phyloP scores from a whole-genome alignment of 2,888 invertebrate genomes.

The Mystacides longicornis region DNA sequence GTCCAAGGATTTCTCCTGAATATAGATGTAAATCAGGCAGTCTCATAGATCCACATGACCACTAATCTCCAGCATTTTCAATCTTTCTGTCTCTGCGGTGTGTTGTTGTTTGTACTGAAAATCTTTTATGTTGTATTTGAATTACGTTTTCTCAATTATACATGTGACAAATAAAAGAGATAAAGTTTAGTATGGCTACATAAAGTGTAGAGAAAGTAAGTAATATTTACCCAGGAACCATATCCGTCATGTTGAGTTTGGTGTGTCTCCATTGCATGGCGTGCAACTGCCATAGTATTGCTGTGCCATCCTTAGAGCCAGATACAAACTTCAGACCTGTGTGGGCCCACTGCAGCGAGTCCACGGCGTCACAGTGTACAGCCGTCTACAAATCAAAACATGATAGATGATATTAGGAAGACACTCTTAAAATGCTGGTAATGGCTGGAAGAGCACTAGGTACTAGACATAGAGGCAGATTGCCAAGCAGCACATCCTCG shows the following conservation, averaged over 20 bases:
- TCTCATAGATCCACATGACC: too few species aligned
- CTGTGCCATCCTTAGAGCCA: constrained; percentile 93
- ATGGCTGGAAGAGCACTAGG: too few species aligned
- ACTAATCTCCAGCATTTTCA: too few species aligned
- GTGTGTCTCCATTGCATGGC: constrained; percentile 82
- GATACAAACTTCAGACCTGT: constrained; percentile 81
- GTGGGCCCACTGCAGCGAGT: constrained; percentile 94
- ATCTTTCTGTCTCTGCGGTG: too few species aligned
- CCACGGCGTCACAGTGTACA: constrained; percentile 86
- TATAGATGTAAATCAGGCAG: too few species aligned
- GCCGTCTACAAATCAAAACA: constrained; percentile 50
- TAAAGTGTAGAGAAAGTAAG: too few species aligned
- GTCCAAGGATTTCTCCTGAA: background rate
- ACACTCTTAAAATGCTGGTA: background rate
- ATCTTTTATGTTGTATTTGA: too few species aligned
- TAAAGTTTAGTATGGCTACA: too few species aligned
- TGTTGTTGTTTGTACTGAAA: too few species aligned
- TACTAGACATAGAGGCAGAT: background rate
- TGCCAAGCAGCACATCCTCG: background rate
- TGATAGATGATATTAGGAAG: background rate
- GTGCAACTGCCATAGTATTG: constrained; percentile 87
- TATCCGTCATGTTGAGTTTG: constrained; percentile 63
- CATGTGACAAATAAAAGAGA: too few species aligned
- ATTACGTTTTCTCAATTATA: too few species aligned
- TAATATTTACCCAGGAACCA: constrained; percentile 48